A percentile compares a stretch with the other conserved stretches of the same genome.
phyloP scores from a whole-genome alignment of 2,888 invertebrate species.

The Capitulum mitella region DNA sequence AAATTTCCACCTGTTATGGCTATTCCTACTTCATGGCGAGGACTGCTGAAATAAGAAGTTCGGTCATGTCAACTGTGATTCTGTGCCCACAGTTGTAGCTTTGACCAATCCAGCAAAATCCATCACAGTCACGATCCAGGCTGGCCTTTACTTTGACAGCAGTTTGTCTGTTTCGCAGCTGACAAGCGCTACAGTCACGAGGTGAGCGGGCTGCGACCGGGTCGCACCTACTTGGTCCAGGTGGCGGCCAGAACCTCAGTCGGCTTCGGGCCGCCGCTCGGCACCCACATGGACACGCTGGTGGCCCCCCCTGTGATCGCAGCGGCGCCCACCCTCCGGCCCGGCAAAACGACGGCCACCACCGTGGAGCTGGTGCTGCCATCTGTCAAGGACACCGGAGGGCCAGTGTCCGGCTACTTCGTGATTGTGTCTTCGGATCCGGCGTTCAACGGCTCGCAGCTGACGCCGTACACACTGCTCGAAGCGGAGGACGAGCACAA shows the following conservation, averaged over 20 bases:
- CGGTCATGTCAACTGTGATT: no score
- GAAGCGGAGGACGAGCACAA: neutral
- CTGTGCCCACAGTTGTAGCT: no score
- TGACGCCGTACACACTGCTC: neutral
- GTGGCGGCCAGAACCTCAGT: constrained; percentile 5
- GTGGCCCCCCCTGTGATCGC: neutral
- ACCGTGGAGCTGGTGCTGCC: constrained; percentile 14
- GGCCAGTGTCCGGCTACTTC: neutral
- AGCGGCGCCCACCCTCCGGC: neutral
- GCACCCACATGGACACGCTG: neutral
- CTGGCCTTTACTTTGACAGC: no score
- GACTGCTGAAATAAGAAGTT: no score
- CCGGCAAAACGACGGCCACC: neutral
- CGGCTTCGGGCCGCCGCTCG: neutral
- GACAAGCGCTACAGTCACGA: neutral
- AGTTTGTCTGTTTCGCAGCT: neutral
- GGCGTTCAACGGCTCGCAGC: neutral
- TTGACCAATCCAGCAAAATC: no score
- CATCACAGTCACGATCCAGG: no score
- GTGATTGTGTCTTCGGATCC: neutral
- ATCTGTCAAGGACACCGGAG: neutral
- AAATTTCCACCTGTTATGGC: no score
- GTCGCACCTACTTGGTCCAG: neutral
- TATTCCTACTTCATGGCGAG: no score
- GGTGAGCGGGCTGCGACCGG: neutral